phyloP scores from a whole-genome alignment of 2,113 vertebrate genomes.

The Bubo blakistoni region DNA sequence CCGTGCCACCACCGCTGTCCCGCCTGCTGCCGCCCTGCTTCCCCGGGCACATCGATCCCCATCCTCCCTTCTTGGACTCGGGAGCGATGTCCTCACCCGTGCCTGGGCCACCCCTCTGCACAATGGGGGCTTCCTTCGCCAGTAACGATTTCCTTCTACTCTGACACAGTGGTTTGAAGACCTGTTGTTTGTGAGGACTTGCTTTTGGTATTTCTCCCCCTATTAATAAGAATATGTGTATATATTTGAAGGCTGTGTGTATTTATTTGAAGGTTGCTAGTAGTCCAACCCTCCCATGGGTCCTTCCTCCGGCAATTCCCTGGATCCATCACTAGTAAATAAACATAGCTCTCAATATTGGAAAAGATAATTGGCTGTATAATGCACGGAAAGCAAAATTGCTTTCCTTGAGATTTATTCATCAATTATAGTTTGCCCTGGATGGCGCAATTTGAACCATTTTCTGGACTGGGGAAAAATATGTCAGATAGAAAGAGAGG shows the following conservation, averaged over 20 bases:
- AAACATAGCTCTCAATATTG: not conserved
- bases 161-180: not conserved
- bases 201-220: not conserved
- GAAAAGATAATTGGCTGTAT: not conserved
- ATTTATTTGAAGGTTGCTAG: not conserved
- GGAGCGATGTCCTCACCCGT: not conserved
- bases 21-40: rapidly evolving
- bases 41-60: rapidly evolving
- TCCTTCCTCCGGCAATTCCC: not conserved
- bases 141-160: not conserved
- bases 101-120: not conserved
- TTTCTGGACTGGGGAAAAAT: not conserved
- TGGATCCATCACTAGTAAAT: not conserved
- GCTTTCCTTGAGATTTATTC: not conserved
- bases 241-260: not conserved
- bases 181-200: not conserved
- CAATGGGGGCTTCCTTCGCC: rapidly evolving
- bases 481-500: not conserved
- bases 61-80: rapidly evolving
- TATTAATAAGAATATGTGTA: not conserved
- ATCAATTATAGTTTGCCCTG: not conserved
- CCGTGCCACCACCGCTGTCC: not conserved
- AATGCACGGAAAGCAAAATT: not conserved
- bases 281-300: not conserved
- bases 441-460: not conserved